A percentile compares a stretch with the other conserved stretches of the same genome.
phyloP scores from a whole-genome alignment of 2,797 vertebrate species.

The Cephalopachus bancanus region DNA sequence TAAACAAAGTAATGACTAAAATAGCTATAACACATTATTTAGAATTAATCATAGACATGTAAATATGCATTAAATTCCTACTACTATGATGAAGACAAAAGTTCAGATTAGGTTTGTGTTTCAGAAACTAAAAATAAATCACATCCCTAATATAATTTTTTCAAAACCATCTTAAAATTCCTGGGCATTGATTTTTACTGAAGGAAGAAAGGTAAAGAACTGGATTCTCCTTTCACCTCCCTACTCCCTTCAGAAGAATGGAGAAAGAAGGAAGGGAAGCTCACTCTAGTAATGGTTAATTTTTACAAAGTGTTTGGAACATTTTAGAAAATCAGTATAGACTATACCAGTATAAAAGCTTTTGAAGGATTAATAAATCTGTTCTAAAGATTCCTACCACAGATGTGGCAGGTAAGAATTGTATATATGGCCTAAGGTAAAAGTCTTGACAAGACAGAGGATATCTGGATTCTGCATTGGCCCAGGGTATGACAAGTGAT shows the following conservation, averaged over 20 bases:
- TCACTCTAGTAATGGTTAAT: conserved; percentile 28
- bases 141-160: conserved; percentile 5
- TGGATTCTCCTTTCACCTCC: background rate
- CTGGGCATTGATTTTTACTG: background rate
- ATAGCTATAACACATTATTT: background rate
- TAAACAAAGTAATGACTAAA: conserved; percentile 10
- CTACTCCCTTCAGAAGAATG: background rate
- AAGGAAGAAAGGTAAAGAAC: background rate
- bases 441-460: conserved; percentile 76
- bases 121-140: conserved; percentile 22
- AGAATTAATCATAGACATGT: conserved; percentile 17
- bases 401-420: conserved; percentile 73
- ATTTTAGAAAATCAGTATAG: conserved; percentile 59
- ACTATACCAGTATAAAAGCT: background rate
- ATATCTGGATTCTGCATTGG: conserved; percentile 71
- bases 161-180: conserved; percentile 24
- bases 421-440: conserved; percentile 78
- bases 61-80: conserved; percentile 20
- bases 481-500: conserved; percentile 68
- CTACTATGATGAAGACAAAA: background rate
- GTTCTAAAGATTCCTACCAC: conserved; percentile 39
- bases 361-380: conserved; percentile 78
- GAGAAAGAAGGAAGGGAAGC: background rate
- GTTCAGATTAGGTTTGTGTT: conserved; percentile 40
- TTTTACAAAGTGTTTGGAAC: conserved; percentile 54